phyloP scores from a whole-genome alignment of 2,113 vertebrate species.

The Larimichthys crocea region DNA sequence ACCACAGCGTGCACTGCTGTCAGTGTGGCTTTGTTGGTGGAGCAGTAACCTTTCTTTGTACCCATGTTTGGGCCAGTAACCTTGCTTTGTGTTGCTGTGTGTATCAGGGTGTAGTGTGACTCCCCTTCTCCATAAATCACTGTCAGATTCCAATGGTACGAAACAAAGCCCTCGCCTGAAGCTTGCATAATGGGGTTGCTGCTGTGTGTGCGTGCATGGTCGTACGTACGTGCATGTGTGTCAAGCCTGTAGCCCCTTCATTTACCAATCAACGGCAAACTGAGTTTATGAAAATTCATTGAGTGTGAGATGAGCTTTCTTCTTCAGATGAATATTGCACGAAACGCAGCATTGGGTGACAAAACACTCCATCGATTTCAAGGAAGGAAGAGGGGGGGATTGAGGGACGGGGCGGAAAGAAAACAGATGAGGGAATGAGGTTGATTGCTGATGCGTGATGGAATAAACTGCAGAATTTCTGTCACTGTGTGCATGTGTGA shows the following conservation, averaged over 20 bases:
- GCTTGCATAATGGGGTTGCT: conserved; percentile 71
- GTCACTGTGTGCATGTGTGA: conserved; percentile 55
- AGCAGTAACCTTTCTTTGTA: conserved; percentile 77
- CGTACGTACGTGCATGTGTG: conserved; percentile 37
- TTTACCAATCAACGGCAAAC: conserved; percentile 65
- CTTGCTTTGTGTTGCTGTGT: conserved; percentile 79
- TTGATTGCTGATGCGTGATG: conserved; percentile 77
- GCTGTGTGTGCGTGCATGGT: conserved; percentile 29
- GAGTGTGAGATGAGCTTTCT: conserved; percentile 75
- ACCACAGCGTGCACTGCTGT: conserved; percentile 59
- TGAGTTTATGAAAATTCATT: conserved; percentile 82
- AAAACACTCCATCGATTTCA: conserved; percentile 76
- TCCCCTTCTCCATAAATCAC: conserved; percentile 82
- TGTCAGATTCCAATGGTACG: conserved; percentile 78
- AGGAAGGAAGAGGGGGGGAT: conserved; percentile 46
- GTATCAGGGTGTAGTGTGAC: conserved; percentile 78
- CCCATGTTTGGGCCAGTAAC: conserved; percentile 75
- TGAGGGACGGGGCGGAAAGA: conserved; percentile 38
- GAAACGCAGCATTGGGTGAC: conserved; percentile 69
- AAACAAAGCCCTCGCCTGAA: conserved; percentile 74
- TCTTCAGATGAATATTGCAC: conserved; percentile 79
- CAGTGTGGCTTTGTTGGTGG: conserved; percentile 71
- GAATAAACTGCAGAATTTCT: conserved; percentile 78
- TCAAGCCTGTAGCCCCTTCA: conserved; percentile 63
- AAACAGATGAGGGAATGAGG: conserved; percentile 74